Evolutionary conservation across 2,113 vertebrate genomes (phyloP).

Genomic region (Serilophus lunatus): DNA sequence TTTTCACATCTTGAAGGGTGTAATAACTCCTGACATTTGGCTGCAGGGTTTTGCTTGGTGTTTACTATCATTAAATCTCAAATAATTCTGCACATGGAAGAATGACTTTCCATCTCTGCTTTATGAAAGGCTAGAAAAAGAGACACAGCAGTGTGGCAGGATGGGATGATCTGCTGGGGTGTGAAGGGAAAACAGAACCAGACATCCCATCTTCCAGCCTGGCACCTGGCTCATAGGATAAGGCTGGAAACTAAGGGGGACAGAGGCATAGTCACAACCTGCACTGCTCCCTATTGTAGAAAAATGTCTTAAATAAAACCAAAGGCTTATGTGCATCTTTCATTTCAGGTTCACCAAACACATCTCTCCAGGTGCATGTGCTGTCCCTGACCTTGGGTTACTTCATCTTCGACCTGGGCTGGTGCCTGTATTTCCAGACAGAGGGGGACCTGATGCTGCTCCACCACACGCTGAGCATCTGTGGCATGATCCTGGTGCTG

Average conservation of each 20-base stretch:
- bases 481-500: slow-evolving; percentile 83
- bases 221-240: background rate
- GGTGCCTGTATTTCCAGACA: slow-evolving; percentile 85
- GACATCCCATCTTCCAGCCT: background rate
- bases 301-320: background rate
- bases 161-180: background rate
- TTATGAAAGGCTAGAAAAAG: background rate
- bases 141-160: background rate
- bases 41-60: background rate
- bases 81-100: background rate
- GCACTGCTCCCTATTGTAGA: background rate
- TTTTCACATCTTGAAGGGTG: background rate
- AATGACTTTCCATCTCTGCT: background rate
- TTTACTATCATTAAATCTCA: background rate
- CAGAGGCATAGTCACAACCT: background rate
- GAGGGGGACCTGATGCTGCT: slow-evolving; percentile 85
- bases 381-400: slow-evolving; percentile 84
- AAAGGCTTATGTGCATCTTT: background rate
- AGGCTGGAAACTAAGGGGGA: background rate
- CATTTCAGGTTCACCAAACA: slow-evolving; percentile 82
- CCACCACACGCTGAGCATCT: slow-evolving; percentile 86
- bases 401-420: slow-evolving; percentile 88
- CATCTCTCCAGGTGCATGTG: slow-evolving; percentile 77
- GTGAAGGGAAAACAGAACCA: background rate
- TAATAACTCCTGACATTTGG: background rate